These are phyloP conservation scores for Tolmerus cingulatus DNA, from an alignment of 2,888 invertebrate species.

Conservation along the genomic window DNA sequence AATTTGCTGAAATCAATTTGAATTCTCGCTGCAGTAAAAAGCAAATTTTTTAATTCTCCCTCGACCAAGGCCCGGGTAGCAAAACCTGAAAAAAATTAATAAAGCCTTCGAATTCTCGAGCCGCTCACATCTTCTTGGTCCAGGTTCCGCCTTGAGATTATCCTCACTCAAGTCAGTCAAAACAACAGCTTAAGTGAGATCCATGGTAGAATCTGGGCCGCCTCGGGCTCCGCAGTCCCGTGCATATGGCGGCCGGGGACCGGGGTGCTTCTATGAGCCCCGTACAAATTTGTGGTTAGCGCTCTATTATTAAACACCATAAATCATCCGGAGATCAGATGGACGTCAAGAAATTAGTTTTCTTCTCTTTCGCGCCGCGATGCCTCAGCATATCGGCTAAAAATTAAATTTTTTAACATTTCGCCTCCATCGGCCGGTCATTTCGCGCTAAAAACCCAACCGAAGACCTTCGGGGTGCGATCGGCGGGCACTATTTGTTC, in stretches of 20 bases:
- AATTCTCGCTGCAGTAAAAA: background rate
- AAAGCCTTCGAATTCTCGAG: conserved; percentile 6
- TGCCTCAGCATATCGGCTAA: background rate
- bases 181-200: conserved; percentile 45
- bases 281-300: conserved; percentile 43
- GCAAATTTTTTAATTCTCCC: conserved; percentile 16
- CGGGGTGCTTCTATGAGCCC: conserved; percentile 21
- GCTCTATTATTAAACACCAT: conserved; percentile 45
- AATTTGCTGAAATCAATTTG: conserved; percentile 34
- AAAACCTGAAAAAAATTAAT: conserved; percentile 7
- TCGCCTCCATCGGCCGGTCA: background rate
- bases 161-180: conserved; percentile 45
- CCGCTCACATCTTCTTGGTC: background rate
- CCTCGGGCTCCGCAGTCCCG: conserved; percentile 25
- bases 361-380: conserved; percentile 21
- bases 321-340: conserved; percentile 45
- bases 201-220: conserved; percentile 35
- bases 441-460: background rate
- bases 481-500: background rate
- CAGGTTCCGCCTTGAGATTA: conserved; percentile 38
- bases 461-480: background rate
- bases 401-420: background rate
- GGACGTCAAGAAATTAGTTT: conserved; percentile 40
- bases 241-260: background rate
- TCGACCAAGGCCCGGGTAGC: background rate